These are phyloP conservation scores for Hemaris fuciformis DNA, from an alignment of 2,888 invertebrate genomes.

Conservation along the genomic window DNA sequence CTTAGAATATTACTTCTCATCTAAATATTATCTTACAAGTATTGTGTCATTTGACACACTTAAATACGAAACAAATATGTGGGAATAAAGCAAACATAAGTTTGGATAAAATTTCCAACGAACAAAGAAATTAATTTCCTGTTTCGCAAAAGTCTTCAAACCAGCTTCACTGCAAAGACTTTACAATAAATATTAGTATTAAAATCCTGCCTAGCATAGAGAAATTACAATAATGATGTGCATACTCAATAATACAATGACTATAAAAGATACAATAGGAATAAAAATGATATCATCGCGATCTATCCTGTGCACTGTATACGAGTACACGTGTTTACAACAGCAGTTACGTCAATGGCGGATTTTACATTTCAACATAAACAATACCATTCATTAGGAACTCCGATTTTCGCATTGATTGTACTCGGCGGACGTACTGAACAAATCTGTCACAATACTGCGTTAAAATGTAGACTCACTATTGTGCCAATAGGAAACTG, in stretches of 20 bases:
- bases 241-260: not conserved
- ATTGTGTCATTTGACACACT: too few relatives aligned
- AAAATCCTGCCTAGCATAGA: too few relatives aligned
- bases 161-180: too few relatives aligned
- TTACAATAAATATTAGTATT: too few relatives aligned
- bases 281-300: not conserved
- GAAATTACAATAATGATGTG: too few relatives aligned
- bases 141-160: too few relatives aligned
- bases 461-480: not conserved
- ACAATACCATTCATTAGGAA: conserved; percentile 2
- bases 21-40: too few relatives aligned
- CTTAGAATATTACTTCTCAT: too few relatives aligned
- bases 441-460: not conserved
- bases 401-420: not conserved
- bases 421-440: not conserved
- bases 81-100: too few relatives aligned
- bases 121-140: too few relatives aligned
- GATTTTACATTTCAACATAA: not conserved
- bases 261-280: not conserved
- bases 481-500: not conserved
- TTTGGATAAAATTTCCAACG: not conserved
- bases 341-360: not conserved
- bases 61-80: too few relatives aligned
- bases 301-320: not conserved
- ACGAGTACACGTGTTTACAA: not conserved